A percentile compares a stretch with the other conserved stretches of the same genome.
These are phyloP conservation scores for Harmothoe impar DNA, from an alignment of 2,888 invertebrate genomes.

Conservation along the genomic window DNA sequence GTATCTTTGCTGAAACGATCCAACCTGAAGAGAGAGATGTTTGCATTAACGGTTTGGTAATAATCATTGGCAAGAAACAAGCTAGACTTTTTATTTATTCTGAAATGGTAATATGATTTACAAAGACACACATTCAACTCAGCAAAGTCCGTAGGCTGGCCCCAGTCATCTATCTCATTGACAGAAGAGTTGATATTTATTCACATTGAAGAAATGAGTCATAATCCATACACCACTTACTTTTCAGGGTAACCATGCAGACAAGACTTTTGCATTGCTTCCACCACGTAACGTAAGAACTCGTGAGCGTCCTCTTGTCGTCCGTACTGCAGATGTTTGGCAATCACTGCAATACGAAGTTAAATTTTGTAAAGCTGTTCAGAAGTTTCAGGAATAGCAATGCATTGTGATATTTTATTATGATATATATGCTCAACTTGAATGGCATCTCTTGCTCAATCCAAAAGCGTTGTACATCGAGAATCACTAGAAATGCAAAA, in stretches of 20 bases:
- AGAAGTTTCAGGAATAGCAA: neutral
- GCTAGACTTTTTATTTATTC: no score
- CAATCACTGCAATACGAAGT: conserved; percentile 85
- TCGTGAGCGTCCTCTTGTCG: conserved; percentile 99
- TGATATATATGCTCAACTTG: neutral
- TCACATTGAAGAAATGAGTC: no score
- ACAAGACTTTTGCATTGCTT: conserved; percentile 95
- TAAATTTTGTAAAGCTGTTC: neutral
- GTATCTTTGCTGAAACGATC: conserved; percentile 97
- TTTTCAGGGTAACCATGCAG: conserved; percentile 83
- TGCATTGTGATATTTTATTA: no score
- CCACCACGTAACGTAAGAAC: conserved; percentile 95
- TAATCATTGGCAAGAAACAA: no score
- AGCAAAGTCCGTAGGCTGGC: no score
- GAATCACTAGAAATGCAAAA: no score
- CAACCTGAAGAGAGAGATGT: conserved; percentile 84
- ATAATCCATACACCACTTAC: conserved; percentile 71
- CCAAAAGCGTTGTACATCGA: no score
- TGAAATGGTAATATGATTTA: no score
- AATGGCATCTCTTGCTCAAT: neutral
- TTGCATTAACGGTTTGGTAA: no score
- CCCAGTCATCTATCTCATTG: no score
- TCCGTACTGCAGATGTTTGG: conserved; percentile 94
- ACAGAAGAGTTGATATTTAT: no score
- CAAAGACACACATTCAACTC: no score